phyloP scores from a whole-genome alignment of 2,888 invertebrate genomes.

The Parochlus steinenii region DNA sequence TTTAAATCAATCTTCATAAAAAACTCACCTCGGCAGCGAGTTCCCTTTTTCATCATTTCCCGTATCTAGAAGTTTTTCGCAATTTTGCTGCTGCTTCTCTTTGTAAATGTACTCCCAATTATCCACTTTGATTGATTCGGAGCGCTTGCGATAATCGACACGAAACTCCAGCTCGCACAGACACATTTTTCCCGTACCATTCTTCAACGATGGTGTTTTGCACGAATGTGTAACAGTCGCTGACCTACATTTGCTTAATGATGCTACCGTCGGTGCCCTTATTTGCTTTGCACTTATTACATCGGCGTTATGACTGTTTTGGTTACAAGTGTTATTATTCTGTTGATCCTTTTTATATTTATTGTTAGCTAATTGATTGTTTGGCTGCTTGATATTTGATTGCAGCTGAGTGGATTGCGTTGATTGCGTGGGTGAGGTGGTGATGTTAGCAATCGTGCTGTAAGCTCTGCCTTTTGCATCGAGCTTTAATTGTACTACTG shows the following conservation, averaged over 20 bases:
- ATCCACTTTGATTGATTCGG: conserved; percentile 14
- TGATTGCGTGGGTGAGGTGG: too few relatives aligned
- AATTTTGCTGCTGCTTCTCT: conserved; percentile 4
- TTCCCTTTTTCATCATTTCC: background rate
- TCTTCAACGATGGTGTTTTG: too few relatives aligned
- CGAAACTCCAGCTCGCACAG: conserved; percentile 3
- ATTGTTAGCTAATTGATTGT: conserved; percentile 1
- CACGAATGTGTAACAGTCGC: too few relatives aligned
- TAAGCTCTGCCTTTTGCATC: conserved; percentile 27
- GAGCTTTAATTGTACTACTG: conserved; percentile 29
- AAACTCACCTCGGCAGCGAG: background rate
- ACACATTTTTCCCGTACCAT: conserved; percentile 8
- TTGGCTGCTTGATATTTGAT: conserved; percentile 3
- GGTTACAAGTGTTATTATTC: background rate
- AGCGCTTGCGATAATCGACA: conserved; percentile 6
- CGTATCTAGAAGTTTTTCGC: background rate
- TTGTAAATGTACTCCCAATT: conserved; percentile 13
- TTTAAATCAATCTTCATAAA: background rate
- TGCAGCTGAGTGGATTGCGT: too few relatives aligned
- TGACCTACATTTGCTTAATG: too few relatives aligned
- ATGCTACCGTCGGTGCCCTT: too few relatives aligned
- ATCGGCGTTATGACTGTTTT: background rate
- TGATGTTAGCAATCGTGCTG: conserved; percentile 22
- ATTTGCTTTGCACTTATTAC: background rate
- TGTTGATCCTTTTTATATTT: background rate